A percentile compares a stretch with the other conserved stretches of the same genome.
Evolutionary conservation across 2,797 vertebrate species (phyloP).

Genomic region (Catharus ustulatus): DNA sequence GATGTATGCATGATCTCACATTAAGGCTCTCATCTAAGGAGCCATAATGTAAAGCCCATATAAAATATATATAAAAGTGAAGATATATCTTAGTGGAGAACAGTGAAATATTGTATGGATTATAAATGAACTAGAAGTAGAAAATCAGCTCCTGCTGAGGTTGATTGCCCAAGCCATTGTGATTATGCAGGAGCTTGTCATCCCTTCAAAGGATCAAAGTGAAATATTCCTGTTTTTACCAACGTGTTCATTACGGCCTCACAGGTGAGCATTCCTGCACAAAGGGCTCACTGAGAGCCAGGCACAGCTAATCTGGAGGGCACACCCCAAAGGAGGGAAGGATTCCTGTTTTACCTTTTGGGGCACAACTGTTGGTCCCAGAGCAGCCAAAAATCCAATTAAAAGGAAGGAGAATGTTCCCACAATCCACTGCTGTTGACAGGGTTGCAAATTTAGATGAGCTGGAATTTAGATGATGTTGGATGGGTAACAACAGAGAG

Average conservation of each 20-base stretch:
- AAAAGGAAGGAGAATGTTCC: neutral
- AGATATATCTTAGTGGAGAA: neutral
- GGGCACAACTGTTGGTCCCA: neutral
- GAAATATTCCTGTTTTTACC: neutral
- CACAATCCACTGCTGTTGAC: neutral
- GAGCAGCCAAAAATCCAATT: neutral
- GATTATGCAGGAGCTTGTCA: neutral
- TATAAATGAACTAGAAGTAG: constrained; percentile 5
- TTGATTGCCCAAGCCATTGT: neutral
- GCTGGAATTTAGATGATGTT: neutral
- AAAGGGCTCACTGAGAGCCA: neutral
- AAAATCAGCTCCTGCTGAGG: constrained; percentile 35
- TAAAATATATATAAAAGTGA: constrained; percentile 12
- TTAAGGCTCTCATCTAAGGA: neutral
- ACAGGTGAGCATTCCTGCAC: neutral
- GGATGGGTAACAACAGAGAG: neutral
- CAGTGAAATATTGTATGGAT: constrained; percentile 17
- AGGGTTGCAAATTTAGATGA: neutral
- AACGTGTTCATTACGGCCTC: neutral
- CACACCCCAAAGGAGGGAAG: neutral
- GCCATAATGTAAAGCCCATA: neutral
- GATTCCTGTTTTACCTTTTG: neutral
- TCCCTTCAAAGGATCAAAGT: neutral
- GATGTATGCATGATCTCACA: neutral
- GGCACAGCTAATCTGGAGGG: neutral